phyloP scores from a whole-genome alignment of 2,113 vertebrate genomes.

The Nannospalax galili region DNA sequence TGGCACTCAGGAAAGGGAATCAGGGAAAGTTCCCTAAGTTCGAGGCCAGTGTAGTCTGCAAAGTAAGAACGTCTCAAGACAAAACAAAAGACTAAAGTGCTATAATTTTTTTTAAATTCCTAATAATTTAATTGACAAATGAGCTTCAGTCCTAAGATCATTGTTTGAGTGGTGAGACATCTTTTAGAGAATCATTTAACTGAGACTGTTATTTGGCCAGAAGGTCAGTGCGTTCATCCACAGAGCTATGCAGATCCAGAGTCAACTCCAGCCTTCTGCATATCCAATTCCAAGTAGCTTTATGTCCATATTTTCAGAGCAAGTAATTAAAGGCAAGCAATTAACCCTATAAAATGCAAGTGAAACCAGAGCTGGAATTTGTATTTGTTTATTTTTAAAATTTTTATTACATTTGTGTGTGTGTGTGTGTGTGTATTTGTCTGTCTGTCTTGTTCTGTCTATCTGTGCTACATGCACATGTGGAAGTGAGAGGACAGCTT shows the following conservation, averaged over 20 bases:
- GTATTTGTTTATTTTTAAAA: conserved; percentile 32
- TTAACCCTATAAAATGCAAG: neutral
- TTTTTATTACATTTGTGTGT: no score
- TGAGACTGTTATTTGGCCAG: neutral
- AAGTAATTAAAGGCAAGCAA: conserved; percentile 36
- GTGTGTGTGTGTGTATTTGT: no score
- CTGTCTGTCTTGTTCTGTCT: neutral
- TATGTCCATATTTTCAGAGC: neutral
- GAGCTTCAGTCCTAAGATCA: neutral
- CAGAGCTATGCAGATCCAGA: no score
- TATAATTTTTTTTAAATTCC: neutral
- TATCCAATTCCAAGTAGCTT: neutral
- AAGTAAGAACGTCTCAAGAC: no score
- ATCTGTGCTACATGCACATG: no score
- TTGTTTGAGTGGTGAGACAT: neutral
- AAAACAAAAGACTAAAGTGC: no score
- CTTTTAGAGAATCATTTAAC: neutral
- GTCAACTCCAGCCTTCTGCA: no score
- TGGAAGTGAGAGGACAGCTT: neutral
- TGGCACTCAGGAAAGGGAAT: neutral
- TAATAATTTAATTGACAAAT: neutral
- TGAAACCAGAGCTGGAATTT: conserved; percentile 60
- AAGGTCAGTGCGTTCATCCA: neutral
- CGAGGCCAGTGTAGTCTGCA: neutral
- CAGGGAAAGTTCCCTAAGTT: neutral